Evolutionary conservation across 2,888 invertebrate genomes (phyloP).

Genomic region (Bembecia ichneumoniformis): DNA sequence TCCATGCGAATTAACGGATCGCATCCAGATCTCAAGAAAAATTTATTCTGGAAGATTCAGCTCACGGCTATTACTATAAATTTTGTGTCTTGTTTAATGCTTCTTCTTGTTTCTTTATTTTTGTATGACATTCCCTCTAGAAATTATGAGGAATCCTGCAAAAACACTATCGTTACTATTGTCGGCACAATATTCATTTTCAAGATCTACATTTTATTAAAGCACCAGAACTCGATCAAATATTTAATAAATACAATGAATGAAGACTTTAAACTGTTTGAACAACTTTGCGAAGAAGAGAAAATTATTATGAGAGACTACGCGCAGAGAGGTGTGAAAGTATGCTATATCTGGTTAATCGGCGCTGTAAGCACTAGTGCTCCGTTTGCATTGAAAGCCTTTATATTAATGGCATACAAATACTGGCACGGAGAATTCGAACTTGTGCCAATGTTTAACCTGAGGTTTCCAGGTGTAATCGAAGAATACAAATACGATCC

Average conservation of each 20-base stretch:
- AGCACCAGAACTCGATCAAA: conserved; percentile 21
- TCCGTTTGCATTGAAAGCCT: conserved; percentile 36
- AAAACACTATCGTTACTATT: conserved; percentile 32
- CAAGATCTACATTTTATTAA: conserved; percentile 32
- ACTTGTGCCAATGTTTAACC: conserved; percentile 35
- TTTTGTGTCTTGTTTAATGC: conserved; percentile 9
- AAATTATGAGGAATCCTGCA: conserved; percentile 31
- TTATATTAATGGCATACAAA: conserved; percentile 28
- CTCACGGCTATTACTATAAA: conserved; percentile 15
- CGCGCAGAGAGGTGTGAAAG: conserved; percentile 23
- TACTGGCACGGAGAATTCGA: conserved; percentile 24
- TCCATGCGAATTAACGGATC: conserved; percentile 27
- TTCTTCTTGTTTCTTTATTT: conserved; percentile 27
- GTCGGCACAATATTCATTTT: conserved; percentile 28
- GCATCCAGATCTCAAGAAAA: conserved; percentile 22
- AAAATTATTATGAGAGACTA: conserved; percentile 26
- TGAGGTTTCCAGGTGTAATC: conserved; percentile 28
- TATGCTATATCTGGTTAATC: conserved; percentile 34
- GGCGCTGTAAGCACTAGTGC: conserved; percentile 19
- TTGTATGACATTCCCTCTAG: conserved; percentile 25
- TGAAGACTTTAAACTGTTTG: conserved; percentile 29
- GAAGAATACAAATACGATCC: conserved; percentile 25
- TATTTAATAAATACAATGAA: conserved; percentile 27
- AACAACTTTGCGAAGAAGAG: conserved; percentile 22
- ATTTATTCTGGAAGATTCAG: conserved; percentile 21